Percentiles rank a stretch among this genome's conserved stretches.
phyloP scores from a whole-genome alignment of 92 coral and sea anemone species.

The Porites lobata region DNA sequence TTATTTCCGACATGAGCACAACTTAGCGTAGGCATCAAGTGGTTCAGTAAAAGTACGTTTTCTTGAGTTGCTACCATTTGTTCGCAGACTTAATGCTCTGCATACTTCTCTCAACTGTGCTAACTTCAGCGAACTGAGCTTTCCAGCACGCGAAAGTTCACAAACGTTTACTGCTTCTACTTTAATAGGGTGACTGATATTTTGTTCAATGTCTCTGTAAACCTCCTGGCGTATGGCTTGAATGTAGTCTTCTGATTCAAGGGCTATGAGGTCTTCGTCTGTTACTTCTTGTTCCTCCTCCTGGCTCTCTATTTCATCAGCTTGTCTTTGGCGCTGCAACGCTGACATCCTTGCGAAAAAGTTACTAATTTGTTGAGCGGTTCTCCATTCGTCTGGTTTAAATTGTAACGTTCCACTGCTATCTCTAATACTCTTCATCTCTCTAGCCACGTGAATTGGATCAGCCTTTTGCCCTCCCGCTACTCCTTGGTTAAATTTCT shows the following conservation, averaged over 20 bases:
- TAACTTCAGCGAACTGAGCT: conserved; percentile 50
- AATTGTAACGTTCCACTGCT: conserved; percentile 55
- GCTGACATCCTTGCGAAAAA: too few relatives aligned
- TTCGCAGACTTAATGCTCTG: conserved; percentile 45
- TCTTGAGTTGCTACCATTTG: conserved; percentile 62
- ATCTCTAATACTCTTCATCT: conserved; percentile 69
- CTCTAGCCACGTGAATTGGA: conserved; percentile 72
- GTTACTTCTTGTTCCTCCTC: conserved; percentile 25
- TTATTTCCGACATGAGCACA: conserved; percentile 32
- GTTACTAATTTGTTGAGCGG: too few relatives aligned
- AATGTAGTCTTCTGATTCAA: conserved; percentile 46
- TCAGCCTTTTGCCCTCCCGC: conserved; percentile 59
- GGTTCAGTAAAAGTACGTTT: conserved; percentile 51
- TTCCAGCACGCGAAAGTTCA: conserved; percentile 54
- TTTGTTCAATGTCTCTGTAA: conserved; percentile 28
- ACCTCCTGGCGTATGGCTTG: conserved; percentile 47
- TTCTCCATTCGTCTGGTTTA: too few relatives aligned
- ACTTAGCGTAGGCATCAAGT: conserved; percentile 40
- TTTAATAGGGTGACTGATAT: conserved; percentile 64
- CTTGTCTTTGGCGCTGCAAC: neutral
- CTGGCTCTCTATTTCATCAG: conserved; percentile 36
- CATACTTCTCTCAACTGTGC: conserved; percentile 52
- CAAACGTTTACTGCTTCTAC: conserved; percentile 57
- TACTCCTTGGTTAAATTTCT: conserved; percentile 65
- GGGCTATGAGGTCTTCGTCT: conserved; percentile 50